Evolutionary conservation across 2,797 vertebrate genomes (phyloP).

Genomic region (Tolypeutes matacus): DNA sequence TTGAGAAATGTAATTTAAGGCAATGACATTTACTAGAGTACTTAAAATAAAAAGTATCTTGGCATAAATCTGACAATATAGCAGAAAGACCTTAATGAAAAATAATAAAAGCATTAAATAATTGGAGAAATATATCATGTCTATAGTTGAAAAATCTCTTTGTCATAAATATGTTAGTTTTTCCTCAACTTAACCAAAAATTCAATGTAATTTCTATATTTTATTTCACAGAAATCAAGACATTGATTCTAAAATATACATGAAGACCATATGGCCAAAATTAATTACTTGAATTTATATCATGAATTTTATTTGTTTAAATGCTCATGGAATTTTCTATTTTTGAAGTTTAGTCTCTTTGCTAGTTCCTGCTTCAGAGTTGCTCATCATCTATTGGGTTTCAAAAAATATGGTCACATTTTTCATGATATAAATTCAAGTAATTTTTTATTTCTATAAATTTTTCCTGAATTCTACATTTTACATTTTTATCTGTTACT

Average conservation of each 20-base stretch:
- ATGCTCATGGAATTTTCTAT: neutral
- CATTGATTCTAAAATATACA: neutral
- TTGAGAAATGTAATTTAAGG: constrained; percentile 38
- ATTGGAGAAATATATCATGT: neutral
- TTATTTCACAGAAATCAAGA: constrained; percentile 32
- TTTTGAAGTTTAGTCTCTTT: neutral
- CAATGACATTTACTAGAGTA: neutral
- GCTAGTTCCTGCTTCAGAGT: neutral
- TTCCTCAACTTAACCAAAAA: neutral
- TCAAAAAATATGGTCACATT: neutral
- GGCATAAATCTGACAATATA: constrained; percentile 29
- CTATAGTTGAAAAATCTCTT: neutral
- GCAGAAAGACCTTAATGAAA: constrained; percentile 37
- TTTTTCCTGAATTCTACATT: neutral
- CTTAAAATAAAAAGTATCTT: constrained; percentile 2
- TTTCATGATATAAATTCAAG: neutral
- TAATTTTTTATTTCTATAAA: neutral
- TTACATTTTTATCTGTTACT: neutral
- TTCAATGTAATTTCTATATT: neutral
- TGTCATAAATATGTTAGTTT: constrained; percentile 34
- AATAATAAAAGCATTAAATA: constrained; percentile 18
- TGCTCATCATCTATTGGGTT: neutral
- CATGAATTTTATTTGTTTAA: neutral
- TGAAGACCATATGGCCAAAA: neutral
- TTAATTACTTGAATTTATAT: neutral